Evolutionary conservation across 1,140 invertebrate species (phyloP), one percentile per base, ranked within the genome.

Genomic region (Helicoverpa zea): DNA sequence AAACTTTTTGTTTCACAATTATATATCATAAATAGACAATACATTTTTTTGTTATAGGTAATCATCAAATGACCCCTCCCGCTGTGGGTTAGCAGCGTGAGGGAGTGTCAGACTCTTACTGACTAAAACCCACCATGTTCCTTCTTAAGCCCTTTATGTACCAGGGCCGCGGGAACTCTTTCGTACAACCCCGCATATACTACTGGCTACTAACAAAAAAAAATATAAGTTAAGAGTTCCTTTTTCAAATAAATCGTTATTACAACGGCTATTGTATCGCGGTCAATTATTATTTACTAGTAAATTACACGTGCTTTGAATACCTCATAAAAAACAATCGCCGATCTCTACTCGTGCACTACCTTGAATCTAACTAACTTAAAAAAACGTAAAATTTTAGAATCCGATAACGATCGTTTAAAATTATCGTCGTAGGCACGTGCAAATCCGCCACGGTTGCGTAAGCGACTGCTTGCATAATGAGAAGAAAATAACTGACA

Each of bases 401-500:
- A 73, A 43, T 18, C 56, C 56, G 43, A 58, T 43, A 52, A 18
- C 43, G 59, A 76, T 76, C 56, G 56, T 75, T 76, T 76, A 23
- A 76, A 58, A 63, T 63, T 30, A 76, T 23, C 43, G 18, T 63
- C 58, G 35, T 14, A 56, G 47, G 81, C 86, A 88, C 87, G 86
- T 90, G 88, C 81, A 70, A 61, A 66, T 79, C 52, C 68, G 64
- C 47, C 30, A 73, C 70, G 78, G 70, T 90, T 89, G 83, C 83
- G 90, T 88, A 90, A 90, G 84, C 63, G 85, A 68, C 64, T 66
- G 64, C 81, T 89, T 90, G 86, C 86, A 87, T 89, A 89, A 91
- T 85, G 77, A 83, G 83, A 87, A 89, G 89, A 91, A 90, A 91
- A 92, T 90, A 90, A 74, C 43, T 92, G 90, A 92, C 90, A 92